Conservation (phyloP, 2,888 invertebrate species). For the Spodoptera exigua region DNA sequence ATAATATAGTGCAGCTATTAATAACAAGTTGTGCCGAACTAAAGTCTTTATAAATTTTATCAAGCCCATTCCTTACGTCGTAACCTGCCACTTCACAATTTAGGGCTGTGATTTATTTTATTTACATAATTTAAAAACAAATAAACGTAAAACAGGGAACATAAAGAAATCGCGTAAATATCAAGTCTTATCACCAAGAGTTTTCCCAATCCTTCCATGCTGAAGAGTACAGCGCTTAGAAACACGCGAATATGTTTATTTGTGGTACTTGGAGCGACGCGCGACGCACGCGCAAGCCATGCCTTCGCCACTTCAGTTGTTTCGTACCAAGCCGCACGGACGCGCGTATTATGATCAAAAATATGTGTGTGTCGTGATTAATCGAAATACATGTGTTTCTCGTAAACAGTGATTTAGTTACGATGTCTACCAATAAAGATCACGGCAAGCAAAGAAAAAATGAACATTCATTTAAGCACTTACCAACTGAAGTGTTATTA, state of each 20-base stretch:
- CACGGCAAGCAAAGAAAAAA: constrained; percentile 77
- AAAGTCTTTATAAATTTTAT: constrained; percentile 56
- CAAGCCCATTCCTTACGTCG: constrained; percentile 48
- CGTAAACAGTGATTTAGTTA: constrained; percentile 43
- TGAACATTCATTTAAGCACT: constrained; percentile 82
- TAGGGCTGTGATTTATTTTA: constrained; percentile 32
- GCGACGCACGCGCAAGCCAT: constrained; percentile 80
- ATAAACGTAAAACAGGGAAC: constrained; percentile 7
- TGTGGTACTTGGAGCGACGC: constrained; percentile 80
- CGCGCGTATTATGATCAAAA: constrained; percentile 70
- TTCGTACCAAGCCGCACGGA: constrained; percentile 71
- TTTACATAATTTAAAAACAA: constrained; percentile 18
- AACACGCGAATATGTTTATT: constrained; percentile 83
- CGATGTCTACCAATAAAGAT: constrained; percentile 83
- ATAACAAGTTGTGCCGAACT: constrained; percentile 54
- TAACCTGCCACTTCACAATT: constrained; percentile 47
- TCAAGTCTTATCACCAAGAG: constrained; percentile 42
- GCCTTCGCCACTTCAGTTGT: constrained; percentile 81
- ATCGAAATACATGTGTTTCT: constrained; percentile 61
- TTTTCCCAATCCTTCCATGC: constrained; percentile 51
- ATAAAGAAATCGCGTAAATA: constrained; percentile 17
- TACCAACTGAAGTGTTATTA: constrained; percentile 83
- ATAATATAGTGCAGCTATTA: constrained; percentile 53
- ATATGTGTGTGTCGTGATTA: constrained; percentile 51
- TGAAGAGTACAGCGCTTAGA: constrained; percentile 62